Percentiles rank a stretch among this genome's conserved stretches.
phyloP scores from a whole-genome alignment of 1,140 invertebrate genomes.

The Drosophila virilis region DNA sequence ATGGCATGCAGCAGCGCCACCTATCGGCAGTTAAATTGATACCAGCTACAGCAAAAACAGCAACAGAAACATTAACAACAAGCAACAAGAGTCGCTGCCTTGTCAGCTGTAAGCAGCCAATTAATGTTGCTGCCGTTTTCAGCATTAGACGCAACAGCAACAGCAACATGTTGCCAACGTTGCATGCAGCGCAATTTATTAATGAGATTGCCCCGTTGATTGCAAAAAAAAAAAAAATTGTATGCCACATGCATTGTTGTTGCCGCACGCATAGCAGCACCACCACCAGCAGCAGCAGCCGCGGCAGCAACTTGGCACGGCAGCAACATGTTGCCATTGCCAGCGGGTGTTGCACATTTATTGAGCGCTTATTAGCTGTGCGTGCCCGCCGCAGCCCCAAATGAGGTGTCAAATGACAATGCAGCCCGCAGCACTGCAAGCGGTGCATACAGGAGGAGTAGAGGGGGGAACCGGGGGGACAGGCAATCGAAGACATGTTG shows the following conservation, averaged over 20 bases:
- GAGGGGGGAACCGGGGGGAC: neutral
- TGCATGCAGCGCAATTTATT: conserved; percentile 83
- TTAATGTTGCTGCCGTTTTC: conserved; percentile 71
- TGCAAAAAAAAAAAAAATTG: conserved; percentile 57
- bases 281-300: neutral
- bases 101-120: conserved; percentile 77
- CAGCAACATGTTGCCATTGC: conserved; percentile 68
- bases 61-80: conserved; percentile 38
- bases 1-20: conserved; percentile 72
- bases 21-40: conserved; percentile 74
- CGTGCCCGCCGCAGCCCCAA: conserved; percentile 54
- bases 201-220: conserved; percentile 83
- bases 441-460: neutral
- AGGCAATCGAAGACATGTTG: conserved; percentile 22
- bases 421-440: neutral
- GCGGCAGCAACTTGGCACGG: conserved; percentile 29
- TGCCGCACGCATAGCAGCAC: conserved; percentile 51
- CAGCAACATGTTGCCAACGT: conserved; percentile 61
- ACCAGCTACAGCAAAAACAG: conserved; percentile 33
- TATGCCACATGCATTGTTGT: conserved; percentile 58
- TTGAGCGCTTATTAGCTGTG: conserved; percentile 81
- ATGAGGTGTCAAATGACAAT: conserved; percentile 83
- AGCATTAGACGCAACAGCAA: conserved; percentile 46
- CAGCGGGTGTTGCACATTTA: conserved; percentile 82
- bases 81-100: conserved; percentile 47